Conservation (phyloP, 92 coral and sea anemone genomes). For the Meandrina meandrites region DNA sequence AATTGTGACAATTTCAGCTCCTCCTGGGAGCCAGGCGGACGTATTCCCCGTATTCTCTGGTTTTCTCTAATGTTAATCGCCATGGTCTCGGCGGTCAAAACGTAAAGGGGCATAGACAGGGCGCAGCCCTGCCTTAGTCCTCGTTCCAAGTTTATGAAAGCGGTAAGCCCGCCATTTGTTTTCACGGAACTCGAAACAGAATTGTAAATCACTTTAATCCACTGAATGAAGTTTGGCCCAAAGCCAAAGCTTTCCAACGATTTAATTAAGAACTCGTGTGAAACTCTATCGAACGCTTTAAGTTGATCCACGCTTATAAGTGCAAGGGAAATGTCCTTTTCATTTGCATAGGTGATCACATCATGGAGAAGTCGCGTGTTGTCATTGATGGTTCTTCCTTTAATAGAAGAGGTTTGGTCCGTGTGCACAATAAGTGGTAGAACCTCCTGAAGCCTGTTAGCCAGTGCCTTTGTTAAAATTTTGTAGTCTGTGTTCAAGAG, state of each 20-base stretch:
- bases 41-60: background rate
- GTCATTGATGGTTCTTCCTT: background rate
- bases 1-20: conserved; percentile 1
- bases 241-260: conserved; percentile 12
- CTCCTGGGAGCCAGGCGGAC: background rate
- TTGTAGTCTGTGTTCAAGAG: background rate
- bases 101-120: conserved; percentile 16
- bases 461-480: background rate
- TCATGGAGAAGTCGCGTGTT: background rate
- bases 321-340: background rate
- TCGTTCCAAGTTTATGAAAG: background rate
- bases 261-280: conserved; percentile 15
- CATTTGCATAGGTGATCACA: background rate
- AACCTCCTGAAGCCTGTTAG: background rate
- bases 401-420: background rate
- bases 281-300: conserved; percentile 25
- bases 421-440: background rate
- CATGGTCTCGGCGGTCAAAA: conserved; percentile 6
- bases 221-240: conserved; percentile 21
- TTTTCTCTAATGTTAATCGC: background rate
- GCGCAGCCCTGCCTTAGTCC: conserved; percentile 17
- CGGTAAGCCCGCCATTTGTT: conserved; percentile 19
- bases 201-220: background rate
- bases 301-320: conserved; percentile 9
- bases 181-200: conserved; percentile 17